phyloP scores from a whole-genome alignment of 1,140 invertebrate genomes.

The Solenopsis fugax region DNA sequence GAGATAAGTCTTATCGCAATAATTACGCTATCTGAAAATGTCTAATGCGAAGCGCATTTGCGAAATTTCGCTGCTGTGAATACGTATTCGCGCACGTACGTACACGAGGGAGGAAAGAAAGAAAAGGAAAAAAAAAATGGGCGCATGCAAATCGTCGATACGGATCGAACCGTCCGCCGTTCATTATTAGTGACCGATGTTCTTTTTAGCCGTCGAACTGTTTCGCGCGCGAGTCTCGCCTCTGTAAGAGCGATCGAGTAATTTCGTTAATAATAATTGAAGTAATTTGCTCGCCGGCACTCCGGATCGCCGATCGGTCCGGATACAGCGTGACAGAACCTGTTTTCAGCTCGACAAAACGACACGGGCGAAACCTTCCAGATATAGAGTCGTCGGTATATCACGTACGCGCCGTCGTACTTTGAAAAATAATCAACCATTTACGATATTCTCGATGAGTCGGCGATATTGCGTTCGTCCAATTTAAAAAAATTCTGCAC shows the following conservation, averaged over 20 bases:
- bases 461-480: background rate
- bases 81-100: background rate
- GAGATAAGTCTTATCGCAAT: constrained; percentile 81
- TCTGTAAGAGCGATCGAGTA: constrained; percentile 62
- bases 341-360: constrained; percentile 57
- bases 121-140: background rate
- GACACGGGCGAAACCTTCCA: constrained; percentile 45
- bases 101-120: background rate
- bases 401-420: constrained; percentile 46
- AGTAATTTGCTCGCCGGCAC: constrained; percentile 64
- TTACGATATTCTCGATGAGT: constrained; percentile 25
- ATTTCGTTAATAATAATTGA: constrained; percentile 66
- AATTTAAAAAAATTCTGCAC: background rate
- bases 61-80: constrained; percentile 67
- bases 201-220: constrained; percentile 50
- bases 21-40: constrained; percentile 78
- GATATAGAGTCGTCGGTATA: constrained; percentile 37
- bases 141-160: constrained; percentile 54
- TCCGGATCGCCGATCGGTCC: constrained; percentile 47
- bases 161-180: constrained; percentile 20
- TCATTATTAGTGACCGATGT: constrained; percentile 50
- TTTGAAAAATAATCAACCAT: constrained; percentile 51
- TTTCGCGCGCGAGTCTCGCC: constrained; percentile 45
- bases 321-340: constrained; percentile 37
- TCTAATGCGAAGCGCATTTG: constrained; percentile 43